Evolutionary conservation across 2,888 invertebrate species (phyloP).

Genomic region (Eupeodes luniger): DNA sequence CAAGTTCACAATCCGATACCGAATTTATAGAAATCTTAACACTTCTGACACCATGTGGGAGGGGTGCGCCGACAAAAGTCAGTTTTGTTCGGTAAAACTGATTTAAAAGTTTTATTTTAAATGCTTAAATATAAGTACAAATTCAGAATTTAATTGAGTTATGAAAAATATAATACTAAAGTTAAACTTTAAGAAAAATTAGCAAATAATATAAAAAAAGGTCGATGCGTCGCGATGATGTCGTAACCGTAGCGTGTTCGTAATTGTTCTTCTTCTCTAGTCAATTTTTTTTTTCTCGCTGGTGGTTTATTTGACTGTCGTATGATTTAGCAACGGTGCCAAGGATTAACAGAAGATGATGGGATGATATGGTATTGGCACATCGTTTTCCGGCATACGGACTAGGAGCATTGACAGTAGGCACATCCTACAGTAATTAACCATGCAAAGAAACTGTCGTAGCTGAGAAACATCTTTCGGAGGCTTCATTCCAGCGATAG

Average conservation of each 20-base stretch:
- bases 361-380: not conserved
- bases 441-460: too few species aligned
- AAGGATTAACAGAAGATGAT: not conserved
- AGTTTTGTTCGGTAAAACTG: conserved; percentile 8
- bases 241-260: conserved; percentile 1
- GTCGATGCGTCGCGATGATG: conserved; percentile 11
- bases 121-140: not conserved
- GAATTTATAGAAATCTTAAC: conserved; percentile 8
- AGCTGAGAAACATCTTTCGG: too few species aligned
- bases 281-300: not conserved
- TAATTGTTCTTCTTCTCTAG: not conserved
- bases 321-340: not conserved
- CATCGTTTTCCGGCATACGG: not conserved
- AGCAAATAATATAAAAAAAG: not conserved
- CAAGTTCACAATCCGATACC: conserved; percentile 12
- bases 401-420: not conserved
- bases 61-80: conserved; percentile 22
- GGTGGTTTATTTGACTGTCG: not conserved
- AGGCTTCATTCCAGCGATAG: too few species aligned
- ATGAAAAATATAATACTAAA: not conserved
- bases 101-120: not conserved
- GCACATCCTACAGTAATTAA: conserved; percentile 14
- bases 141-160: not conserved
- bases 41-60: conserved; percentile 50
- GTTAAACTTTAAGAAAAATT: not conserved